phyloP scores from a whole-genome alignment of 2,797 vertebrate genomes.

The Otolemur crassicaudatus region DNA sequence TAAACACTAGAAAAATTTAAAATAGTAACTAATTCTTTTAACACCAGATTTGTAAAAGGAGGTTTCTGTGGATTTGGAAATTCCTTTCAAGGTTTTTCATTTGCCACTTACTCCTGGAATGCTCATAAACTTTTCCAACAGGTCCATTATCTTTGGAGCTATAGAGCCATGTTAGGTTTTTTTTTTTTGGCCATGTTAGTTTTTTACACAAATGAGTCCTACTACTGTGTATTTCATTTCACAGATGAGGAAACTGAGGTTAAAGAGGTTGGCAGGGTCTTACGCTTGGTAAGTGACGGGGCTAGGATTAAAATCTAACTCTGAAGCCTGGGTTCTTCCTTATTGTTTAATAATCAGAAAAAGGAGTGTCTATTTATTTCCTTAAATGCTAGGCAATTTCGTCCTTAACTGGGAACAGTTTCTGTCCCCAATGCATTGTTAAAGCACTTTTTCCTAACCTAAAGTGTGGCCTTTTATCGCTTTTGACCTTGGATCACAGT shows the following conservation, averaged over 20 bases:
- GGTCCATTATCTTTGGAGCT: background rate
- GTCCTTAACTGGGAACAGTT: background rate
- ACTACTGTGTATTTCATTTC: background rate
- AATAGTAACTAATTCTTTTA: conserved; percentile 61
- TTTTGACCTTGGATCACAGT: conserved; percentile 4
- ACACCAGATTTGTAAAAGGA: conserved; percentile 55
- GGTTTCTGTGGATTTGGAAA: conserved; percentile 62
- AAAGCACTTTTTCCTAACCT: conserved; percentile 3
- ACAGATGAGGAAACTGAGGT: background rate
- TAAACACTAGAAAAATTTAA: conserved; percentile 41
- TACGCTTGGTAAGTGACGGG: background rate
- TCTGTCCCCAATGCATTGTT: background rate
- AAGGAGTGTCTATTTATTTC: background rate
- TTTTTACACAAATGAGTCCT: background rate
- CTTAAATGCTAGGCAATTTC: conserved; percentile 17
- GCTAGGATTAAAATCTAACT: background rate
- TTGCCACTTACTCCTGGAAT: conserved; percentile 59
- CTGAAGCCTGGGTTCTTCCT: background rate
- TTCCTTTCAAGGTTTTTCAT: conserved; percentile 61
- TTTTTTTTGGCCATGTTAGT: background rate
- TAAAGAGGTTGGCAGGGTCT: conserved; percentile 23
- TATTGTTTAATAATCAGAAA: background rate
- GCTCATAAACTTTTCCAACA: conserved; percentile 10
- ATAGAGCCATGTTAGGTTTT: background rate
- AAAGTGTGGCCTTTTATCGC: background rate